Evolutionary conservation across 2,888 invertebrate species (phyloP).

Genomic region (Sinhomidia bicolor): DNA sequence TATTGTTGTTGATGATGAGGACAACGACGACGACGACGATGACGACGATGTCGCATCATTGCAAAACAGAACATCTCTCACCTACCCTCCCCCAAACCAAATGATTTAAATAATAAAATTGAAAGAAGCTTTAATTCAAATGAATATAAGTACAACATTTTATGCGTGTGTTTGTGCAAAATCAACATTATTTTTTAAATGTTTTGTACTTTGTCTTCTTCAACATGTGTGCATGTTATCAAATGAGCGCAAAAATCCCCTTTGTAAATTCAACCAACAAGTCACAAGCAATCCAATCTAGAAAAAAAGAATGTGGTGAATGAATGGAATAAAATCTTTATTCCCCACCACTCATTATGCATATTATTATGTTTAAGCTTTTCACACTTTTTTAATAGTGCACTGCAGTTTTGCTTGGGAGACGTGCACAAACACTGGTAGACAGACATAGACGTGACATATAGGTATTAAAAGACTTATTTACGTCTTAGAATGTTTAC

Average conservation of each 20-base stretch:
- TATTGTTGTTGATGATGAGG: neutral
- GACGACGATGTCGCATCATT: neutral
- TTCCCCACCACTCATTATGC: neutral
- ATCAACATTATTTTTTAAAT: constrained; percentile 1
- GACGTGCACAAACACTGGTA: neutral
- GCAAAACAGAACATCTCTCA: constrained; percentile 8
- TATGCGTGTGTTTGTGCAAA: neutral
- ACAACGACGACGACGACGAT: too few relatives aligned
- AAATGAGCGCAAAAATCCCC: neutral
- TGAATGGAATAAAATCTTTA: neutral
- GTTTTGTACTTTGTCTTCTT: neutral
- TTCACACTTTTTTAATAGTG: constrained; percentile 17
- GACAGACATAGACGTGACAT: neutral
- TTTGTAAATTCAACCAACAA: neutral
- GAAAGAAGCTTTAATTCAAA: constrained; percentile 10
- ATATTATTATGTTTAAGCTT: neutral
- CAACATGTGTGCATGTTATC: neutral
- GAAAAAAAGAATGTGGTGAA: neutral
- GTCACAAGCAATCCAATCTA: neutral
- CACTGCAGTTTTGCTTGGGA: neutral
- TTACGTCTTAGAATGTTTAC: neutral
- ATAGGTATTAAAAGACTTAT: neutral
- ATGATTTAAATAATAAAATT: neutral
- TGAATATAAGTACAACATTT: neutral
- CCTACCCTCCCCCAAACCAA: neutral